phyloP scores from a whole-genome alignment of 2,888 invertebrate genomes.

The Caenorhabditis sulstoni region DNA sequence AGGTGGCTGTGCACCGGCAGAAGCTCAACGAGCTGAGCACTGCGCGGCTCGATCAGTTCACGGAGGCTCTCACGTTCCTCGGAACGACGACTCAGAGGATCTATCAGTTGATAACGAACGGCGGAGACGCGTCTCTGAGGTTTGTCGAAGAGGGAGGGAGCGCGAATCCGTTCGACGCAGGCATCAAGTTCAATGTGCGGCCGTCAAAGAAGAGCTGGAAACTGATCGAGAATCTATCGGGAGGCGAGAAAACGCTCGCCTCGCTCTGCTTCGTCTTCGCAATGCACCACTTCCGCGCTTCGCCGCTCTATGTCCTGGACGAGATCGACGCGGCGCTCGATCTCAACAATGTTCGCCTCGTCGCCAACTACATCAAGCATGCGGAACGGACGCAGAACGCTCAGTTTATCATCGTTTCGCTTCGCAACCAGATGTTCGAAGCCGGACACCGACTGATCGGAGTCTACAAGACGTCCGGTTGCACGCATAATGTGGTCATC shows the following conservation, averaged over 20 bases:
- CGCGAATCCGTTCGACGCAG: slow-evolving; percentile 37
- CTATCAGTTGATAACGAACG: slow-evolving; percentile 97
- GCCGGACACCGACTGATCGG: slow-evolving; percentile 92
- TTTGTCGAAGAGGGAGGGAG: slow-evolving; percentile 51
- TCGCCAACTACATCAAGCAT: slow-evolving; percentile 96
- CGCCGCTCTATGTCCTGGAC: slow-evolving; percentile 97
- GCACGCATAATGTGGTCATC: slow-evolving; percentile 29
- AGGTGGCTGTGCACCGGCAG: too few relatives aligned
- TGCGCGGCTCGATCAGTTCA: slow-evolving; percentile 19
- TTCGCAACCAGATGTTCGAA: slow-evolving; percentile 98
- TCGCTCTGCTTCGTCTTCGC: slow-evolving; percentile 97
- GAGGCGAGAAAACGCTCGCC: slow-evolving; percentile 97
- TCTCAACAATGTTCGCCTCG: slow-evolving; percentile 98
- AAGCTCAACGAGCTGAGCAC: slow-evolving; percentile 14
- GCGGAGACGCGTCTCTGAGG: slow-evolving; percentile 90
- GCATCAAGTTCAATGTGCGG: slow-evolving; percentile 86
- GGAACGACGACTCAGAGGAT: slow-evolving; percentile 84
- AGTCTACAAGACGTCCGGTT: slow-evolving; percentile 88
- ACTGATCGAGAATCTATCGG: slow-evolving; percentile 95
- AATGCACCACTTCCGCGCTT: slow-evolving; percentile 95
- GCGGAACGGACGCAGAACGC: slow-evolving; percentile 86
- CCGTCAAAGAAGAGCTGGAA: slow-evolving; percentile 99
- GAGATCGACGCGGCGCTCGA: slow-evolving; percentile 90
- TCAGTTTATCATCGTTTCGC: slow-evolving; percentile 97
- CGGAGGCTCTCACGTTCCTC: slow-evolving; percentile 33